These are phyloP conservation scores for Metacarcinus magister DNA, from an alignment of 2,888 invertebrate genomes.

Conservation along the genomic window DNA sequence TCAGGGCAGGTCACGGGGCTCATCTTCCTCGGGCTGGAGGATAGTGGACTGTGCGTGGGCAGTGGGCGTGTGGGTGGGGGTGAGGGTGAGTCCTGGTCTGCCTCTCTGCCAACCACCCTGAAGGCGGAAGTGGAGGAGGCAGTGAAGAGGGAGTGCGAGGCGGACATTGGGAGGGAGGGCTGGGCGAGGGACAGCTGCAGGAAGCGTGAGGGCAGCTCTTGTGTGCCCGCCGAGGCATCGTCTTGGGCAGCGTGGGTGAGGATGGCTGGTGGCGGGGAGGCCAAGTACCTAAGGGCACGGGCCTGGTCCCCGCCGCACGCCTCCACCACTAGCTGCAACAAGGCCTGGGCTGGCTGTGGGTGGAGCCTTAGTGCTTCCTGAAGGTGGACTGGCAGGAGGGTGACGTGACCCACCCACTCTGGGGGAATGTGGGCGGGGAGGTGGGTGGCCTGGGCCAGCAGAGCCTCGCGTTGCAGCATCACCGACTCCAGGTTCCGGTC, in stretches of 20 bases:
- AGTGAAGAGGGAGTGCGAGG: constrained; percentile 51
- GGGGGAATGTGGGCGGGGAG: constrained; percentile 70
- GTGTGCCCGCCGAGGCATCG: constrained; percentile 22
- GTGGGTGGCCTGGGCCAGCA: constrained; percentile 63
- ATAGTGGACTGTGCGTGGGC: constrained; percentile 56
- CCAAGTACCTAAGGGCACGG: constrained; percentile 64
- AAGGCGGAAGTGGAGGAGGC: constrained; percentile 67
- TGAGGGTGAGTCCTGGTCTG: constrained; percentile 71
- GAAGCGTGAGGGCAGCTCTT: constrained; percentile 80
- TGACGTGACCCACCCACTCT: constrained; percentile 74
- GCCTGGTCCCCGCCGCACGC: constrained; percentile 77
- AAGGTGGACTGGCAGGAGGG: constrained; percentile 69
- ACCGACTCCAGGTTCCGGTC: constrained; percentile 85
- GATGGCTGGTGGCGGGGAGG: constrained; percentile 50
- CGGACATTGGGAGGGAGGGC: background rate
- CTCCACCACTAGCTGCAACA: constrained; percentile 70
- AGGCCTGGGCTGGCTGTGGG: constrained; percentile 65
- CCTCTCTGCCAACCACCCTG: constrained; percentile 57
- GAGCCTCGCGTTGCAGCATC: constrained; percentile 84
- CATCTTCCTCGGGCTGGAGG: constrained; percentile 28
- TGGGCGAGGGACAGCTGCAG: constrained; percentile 77
- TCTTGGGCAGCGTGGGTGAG: constrained; percentile 50
- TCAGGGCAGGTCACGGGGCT: constrained; percentile 4
- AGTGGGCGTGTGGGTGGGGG: constrained; percentile 69
- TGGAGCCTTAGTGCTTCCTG: constrained; percentile 72